Base-by-base conservation (phyloP, 2,113 vertebrate species). In the Gallinago paraguaiae region DNA sequence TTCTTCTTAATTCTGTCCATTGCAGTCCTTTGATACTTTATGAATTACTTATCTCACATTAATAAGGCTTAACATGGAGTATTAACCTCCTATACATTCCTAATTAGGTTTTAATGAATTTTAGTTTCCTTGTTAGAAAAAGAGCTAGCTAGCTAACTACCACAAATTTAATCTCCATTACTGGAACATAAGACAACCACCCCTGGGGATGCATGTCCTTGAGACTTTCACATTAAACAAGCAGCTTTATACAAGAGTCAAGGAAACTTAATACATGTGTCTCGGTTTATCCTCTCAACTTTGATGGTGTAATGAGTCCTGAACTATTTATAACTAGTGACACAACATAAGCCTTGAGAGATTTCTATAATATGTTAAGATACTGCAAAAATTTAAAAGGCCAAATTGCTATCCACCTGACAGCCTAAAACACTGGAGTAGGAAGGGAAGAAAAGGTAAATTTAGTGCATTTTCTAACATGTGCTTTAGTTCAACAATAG, bases 71-170 rank as follows among this genome's bases (percentile, higher is more conserved):
- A 98, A 97, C 96, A 98, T 95, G 96, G 93, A 97, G 96, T 97
- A 98, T 97, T 97, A 98, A 97, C 97, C 95, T 98, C 91, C 95
- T 97, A 98, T 98, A 98, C 79, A 97, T 97, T 97, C 86, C 92
- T 98, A 97, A 98, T 98, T 98, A 97, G 95, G 96, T 98, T 98
- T 98, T 97, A 98, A 98, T 97, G 97, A 97, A 98, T 98, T 98
- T 98, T 96, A 97, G 91, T 82, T 97, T 97, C 83, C 96, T 89
- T 97, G 95, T 96, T 97, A 97, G 93, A 92, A 97, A 98, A 97
- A 97, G 82, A 96, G 96, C 84, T 95, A 97, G 94, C 94, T 95
- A 96, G 94, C 87, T 97, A 97, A 96, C 95, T 96, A 97, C 79
- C 91, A 97, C 87, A 94, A 97, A 97, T 98, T 97, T 97, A 97